These are phyloP conservation scores for Hydrophis major DNA, from an alignment of 2,797 vertebrate genomes.

Conservation along the genomic window DNA sequence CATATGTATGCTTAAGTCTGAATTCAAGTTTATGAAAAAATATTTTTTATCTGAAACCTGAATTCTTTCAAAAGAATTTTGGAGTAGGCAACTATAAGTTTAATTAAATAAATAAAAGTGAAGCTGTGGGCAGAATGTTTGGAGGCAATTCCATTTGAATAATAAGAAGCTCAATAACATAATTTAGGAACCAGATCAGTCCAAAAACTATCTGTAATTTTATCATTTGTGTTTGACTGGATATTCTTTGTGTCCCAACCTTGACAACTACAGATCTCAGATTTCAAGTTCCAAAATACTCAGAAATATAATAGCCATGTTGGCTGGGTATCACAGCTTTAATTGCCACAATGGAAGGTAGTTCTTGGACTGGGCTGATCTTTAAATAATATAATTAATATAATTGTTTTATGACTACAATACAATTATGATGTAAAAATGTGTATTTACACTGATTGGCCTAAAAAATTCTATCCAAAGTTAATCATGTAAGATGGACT, in stretches of 20 bases:
- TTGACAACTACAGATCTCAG: background rate
- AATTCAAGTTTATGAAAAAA: background rate
- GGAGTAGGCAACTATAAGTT: background rate
- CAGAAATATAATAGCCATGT: background rate
- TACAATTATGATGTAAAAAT: background rate
- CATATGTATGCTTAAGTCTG: background rate
- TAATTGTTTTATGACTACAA: background rate
- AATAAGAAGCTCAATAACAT: background rate
- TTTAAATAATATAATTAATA: background rate
- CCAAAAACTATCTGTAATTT: background rate
- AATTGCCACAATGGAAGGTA: background rate
- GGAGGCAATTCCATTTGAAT: background rate
- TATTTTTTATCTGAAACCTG: background rate
- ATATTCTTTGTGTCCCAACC: background rate
- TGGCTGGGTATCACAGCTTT: background rate
- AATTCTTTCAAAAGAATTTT: background rate
- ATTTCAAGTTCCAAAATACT: background rate
- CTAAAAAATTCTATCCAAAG: background rate
- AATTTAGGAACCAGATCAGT: background rate
- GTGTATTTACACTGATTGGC: background rate
- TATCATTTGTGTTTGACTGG: background rate
- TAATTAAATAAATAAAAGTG: background rate
- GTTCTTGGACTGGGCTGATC: background rate
- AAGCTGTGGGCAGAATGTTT: background rate
- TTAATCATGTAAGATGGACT: background rate